Evolutionary conservation across 2,888 invertebrate genomes (phyloP).

Genomic region (Resseliella maxima): DNA sequence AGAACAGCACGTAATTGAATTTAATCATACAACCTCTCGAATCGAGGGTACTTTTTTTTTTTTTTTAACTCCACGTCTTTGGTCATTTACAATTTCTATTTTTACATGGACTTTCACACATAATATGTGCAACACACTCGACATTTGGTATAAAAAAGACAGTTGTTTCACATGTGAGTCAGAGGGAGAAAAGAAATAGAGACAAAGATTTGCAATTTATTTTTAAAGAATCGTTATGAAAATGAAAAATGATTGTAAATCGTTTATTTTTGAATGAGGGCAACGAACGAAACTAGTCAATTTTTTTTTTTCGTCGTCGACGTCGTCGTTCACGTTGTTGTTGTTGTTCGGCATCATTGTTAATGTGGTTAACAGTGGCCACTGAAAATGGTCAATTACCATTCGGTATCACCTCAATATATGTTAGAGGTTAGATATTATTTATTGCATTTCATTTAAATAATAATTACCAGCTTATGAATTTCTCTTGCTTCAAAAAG

Average conservation of each 20-base stretch:
- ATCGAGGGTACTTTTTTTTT: conserved; percentile 26
- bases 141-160: not conserved
- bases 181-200: no score
- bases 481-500: not conserved
- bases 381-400: conserved; percentile 1
- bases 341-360: not conserved
- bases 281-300: not conserved
- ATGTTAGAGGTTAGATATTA: not conserved
- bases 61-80: no score
- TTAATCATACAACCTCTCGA: conserved; percentile 43
- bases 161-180: no score
- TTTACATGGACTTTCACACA: conserved; percentile 42
- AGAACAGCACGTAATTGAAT: conserved; percentile 45
- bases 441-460: conserved; percentile 9
- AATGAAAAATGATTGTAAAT: not conserved
- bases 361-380: not conserved
- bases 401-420: not conserved
- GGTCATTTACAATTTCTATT: not conserved
- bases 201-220: not conserved
- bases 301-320: not conserved
- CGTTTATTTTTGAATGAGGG: not conserved
- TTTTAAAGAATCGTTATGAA: not conserved
- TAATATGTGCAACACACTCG: not conserved
- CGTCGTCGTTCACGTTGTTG: not conserved
- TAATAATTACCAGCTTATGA: not conserved